Percentiles rank a stretch among this genome's conserved stretches.
Evolutionary conservation across 1,140 invertebrate species (phyloP).

Genomic region (Trachymyrmex cornetzi): DNA sequence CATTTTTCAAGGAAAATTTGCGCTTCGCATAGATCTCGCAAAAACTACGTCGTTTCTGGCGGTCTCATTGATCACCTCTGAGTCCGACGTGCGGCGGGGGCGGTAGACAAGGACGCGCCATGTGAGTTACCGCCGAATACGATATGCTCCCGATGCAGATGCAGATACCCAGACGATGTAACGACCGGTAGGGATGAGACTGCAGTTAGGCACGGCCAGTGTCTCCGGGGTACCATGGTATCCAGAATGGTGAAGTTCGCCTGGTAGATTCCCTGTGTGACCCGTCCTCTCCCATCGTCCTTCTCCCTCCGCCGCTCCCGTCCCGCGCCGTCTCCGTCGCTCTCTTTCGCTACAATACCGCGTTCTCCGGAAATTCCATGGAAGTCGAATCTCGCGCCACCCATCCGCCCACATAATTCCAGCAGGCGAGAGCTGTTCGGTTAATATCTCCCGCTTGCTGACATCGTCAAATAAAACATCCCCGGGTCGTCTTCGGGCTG

Average conservation of each 20-base stretch:
- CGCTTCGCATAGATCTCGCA: conserved; percentile 32
- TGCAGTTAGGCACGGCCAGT: conserved; percentile 61
- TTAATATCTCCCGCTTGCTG: conserved; percentile 81
- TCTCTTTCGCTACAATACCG: conserved; percentile 54
- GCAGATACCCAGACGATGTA: conserved; percentile 67
- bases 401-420: conserved; percentile 80
- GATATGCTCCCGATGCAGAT: conserved; percentile 65
- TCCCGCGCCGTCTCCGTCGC: background rate
- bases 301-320: background rate
- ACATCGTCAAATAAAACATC: conserved; percentile 82
- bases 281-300: conserved; percentile 46
- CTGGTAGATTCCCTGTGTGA: conserved; percentile 64
- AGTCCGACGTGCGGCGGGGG: conserved; percentile 61
- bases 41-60: conserved; percentile 45
- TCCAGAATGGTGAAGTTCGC: conserved; percentile 70
- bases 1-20: background rate
- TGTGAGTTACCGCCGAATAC: conserved; percentile 55
- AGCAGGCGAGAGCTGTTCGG: conserved; percentile 76
- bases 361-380: conserved; percentile 77
- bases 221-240: conserved; percentile 71
- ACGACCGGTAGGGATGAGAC: conserved; percentile 61
- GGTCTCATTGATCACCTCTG: conserved; percentile 48
- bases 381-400: conserved; percentile 77
- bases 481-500: conserved; percentile 50
- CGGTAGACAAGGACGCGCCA: conserved; percentile 41